Evolutionary conservation across 2,113 vertebrate species (phyloP).

Genomic region (Aegotheles bennettii): DNA sequence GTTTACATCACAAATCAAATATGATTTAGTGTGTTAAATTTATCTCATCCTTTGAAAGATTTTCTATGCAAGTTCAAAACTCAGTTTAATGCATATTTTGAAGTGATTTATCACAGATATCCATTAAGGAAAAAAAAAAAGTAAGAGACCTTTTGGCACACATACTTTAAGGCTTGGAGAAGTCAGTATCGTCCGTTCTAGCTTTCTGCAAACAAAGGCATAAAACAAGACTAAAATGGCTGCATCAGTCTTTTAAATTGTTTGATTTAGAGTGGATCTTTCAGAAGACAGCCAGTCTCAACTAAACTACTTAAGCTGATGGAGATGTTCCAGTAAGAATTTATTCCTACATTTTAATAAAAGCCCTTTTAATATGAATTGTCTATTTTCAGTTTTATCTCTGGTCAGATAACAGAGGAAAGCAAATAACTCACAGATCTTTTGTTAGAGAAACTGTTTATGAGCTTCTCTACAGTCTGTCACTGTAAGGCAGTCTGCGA

Average conservation of each 20-base stretch:
- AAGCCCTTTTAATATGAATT: background rate
- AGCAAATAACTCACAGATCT: background rate
- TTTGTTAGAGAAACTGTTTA: background rate
- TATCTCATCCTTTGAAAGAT: background rate
- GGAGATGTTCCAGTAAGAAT: background rate
- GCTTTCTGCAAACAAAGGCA: background rate
- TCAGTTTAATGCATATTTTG: background rate
- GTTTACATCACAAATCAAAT: background rate
- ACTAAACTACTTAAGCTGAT: background rate
- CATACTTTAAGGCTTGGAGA: background rate
- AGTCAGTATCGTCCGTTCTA: background rate
- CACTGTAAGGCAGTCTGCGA: background rate
- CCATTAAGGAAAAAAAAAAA: background rate
- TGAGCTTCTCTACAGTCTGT: background rate
- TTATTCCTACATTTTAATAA: background rate
- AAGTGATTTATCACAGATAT: background rate
- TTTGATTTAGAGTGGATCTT: background rate
- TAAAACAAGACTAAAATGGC: background rate
- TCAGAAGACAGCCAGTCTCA: background rate
- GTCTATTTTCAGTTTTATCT: background rate
- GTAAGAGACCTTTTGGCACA: background rate
- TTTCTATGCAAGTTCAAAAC: background rate
- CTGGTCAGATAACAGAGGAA: background rate
- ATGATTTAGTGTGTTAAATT: background rate
- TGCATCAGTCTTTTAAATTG: background rate